phyloP scores from a whole-genome alignment of 2,888 invertebrate species.

The Tribolium freemani region DNA sequence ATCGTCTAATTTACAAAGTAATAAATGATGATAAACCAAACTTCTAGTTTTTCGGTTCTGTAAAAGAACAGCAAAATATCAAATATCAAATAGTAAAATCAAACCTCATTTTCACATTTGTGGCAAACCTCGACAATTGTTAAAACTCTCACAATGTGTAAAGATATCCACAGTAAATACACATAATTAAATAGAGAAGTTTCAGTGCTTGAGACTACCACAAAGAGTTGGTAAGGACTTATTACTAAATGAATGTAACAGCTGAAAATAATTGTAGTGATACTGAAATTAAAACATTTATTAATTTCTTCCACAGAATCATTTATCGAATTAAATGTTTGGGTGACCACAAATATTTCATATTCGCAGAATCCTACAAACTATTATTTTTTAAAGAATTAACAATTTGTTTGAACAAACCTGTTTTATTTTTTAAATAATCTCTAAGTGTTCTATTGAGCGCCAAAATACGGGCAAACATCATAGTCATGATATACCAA shows the following conservation, averaged over 20 bases:
- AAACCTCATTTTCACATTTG: not conserved
- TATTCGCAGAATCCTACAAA: not conserved
- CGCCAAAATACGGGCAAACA: not conserved
- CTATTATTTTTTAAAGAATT: not conserved
- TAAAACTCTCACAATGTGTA: not conserved
- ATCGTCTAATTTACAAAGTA: not conserved
- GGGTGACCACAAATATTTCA: not conserved
- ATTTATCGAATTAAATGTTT: not conserved
- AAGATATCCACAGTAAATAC: constrained; percentile 10
- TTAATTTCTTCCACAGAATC: constrained; percentile 1
- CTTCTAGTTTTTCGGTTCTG: not conserved
- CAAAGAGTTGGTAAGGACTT: not conserved
- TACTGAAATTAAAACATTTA: not conserved
- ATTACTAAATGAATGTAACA: constrained; percentile 7
- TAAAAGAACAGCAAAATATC: not conserved
- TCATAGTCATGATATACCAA: not conserved
- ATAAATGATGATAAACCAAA: not conserved
- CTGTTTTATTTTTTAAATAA: not conserved
- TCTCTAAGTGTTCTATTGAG: not conserved
- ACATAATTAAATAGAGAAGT: not conserved
- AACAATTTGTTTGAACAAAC: not conserved
- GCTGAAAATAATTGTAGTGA: not conserved
- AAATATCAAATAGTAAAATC: not conserved
- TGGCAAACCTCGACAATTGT: not conserved
- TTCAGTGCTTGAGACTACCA: constrained; percentile 8